A percentile compares a stretch with the other conserved stretches of the same genome.
Evolutionary conservation across 2,888 invertebrate species (phyloP).

Genomic region (Limnephilus auricula): DNA sequence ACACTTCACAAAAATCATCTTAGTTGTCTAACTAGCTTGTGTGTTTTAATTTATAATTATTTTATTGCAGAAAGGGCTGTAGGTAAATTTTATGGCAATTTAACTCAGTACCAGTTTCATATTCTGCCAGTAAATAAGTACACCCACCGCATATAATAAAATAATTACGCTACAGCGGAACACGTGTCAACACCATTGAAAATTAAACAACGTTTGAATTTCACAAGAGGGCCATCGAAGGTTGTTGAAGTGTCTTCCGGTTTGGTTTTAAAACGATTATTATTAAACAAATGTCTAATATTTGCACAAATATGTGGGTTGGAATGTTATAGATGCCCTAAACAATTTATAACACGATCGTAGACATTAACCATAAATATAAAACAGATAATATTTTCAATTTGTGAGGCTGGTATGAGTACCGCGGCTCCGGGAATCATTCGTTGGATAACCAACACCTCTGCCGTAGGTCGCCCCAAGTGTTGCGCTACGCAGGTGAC

Average conservation of each 20-base stretch:
- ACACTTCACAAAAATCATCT: too few relatives aligned
- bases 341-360: background rate
- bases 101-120: conserved; percentile 70
- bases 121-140: conserved; percentile 45
- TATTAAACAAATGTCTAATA: background rate
- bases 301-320: background rate
- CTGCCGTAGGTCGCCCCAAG: too few relatives aligned
- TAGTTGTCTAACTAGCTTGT: background rate
- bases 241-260: background rate
- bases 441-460: too few relatives aligned
- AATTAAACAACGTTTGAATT: background rate
- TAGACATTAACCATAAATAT: background rate
- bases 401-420: too few relatives aligned
- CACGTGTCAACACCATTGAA: conserved; percentile 31
- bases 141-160: conserved; percentile 28
- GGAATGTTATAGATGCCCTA: background rate
- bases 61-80: background rate
- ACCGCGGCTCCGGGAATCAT: too few relatives aligned
- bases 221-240: background rate
- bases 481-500: too few relatives aligned
- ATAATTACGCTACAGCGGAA: conserved; percentile 24
- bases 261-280: background rate
- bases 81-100: background rate
- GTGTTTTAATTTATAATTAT: background rate
- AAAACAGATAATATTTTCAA: too few relatives aligned